Evolutionary conservation across 2,113 vertebrate genomes (phyloP), one percentile per base, ranked within the genome.

Genomic region (Prinia subflava): DNA sequence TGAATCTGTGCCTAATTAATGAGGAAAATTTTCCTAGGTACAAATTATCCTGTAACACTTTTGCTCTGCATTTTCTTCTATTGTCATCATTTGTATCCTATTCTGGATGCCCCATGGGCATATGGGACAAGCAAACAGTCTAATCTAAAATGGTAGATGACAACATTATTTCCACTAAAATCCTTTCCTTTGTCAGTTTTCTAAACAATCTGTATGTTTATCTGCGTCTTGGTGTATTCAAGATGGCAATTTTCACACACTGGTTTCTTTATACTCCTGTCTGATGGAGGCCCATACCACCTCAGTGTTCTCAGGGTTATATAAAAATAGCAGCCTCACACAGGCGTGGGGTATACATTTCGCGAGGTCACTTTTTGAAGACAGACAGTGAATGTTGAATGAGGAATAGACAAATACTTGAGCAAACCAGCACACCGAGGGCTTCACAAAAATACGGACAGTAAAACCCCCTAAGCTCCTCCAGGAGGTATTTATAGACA

Each of bases 401-500:
- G 30, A 20, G 28, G 41, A 87, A 68, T 37, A 78, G 89, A 84
- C 64, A 71, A 87, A 89, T 53, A 46, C 23, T 68, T 65, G 44
- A 79, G 37, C 70, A 85, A 87, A 77, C 57, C 39, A 55, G 33
- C 47, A 52, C 67, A 28, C 19, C 22, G 39, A 89, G 42, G 70
- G 5, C 82, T 84, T 85, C 71, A 59, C 37, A 62, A 53, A 46
- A 77, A 62, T 37, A 35, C 0, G 2, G 35, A 73, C 27, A 73
- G 84, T 67, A 64, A 88, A 85, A 86, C 33, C 68, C 91, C 39
- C 74, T 73, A 57, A 90, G 27, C 50, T 86, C 47, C 35, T 90
- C 47, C 41, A 83, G 42, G 82, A 86, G 35, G 68, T 92, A 93
- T 96, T 96, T 91, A 85, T 91, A 95, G 84, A 70, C 35, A 83